A percentile compares a stretch with the other conserved stretches of the same genome.
Conservation (phyloP, 1,140 invertebrate genomes). For the Fopius arisanus region DNA sequence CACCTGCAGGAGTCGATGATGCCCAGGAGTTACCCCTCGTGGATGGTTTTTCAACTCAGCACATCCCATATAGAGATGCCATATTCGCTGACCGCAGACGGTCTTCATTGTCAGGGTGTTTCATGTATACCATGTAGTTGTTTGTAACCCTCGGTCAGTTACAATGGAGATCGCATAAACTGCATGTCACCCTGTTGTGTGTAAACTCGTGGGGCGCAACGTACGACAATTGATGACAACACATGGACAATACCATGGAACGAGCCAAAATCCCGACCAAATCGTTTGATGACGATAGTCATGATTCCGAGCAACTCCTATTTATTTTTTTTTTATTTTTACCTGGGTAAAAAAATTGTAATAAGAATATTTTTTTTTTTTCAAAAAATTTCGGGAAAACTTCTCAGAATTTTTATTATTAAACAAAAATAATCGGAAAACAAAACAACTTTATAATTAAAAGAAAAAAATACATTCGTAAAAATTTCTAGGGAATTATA, state of each 20-base stretch:
- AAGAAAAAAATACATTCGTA: too few species aligned
- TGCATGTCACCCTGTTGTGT: constrained; percentile 59
- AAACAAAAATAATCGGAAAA: too few species aligned
- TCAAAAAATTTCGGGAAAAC: too few species aligned
- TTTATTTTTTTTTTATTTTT: too few species aligned
- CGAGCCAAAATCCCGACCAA: constrained; percentile 44
- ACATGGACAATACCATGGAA: constrained; percentile 52
- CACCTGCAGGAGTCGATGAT: constrained; percentile 17
- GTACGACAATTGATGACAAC: constrained; percentile 61
- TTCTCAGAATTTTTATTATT: too few species aligned
- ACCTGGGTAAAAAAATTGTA: too few species aligned
- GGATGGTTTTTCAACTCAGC: not conserved
- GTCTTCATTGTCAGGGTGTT: not conserved
- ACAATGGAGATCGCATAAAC: constrained; percentile 60
- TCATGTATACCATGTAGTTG: not conserved
- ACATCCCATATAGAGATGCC: too few species aligned
- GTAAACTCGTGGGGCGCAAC: constrained; percentile 60
- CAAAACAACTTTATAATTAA: too few species aligned
- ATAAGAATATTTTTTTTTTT: too few species aligned
- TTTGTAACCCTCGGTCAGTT: constrained; percentile 34
- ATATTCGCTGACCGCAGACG: constrained; percentile 19
- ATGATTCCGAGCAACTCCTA: constrained; percentile 20
- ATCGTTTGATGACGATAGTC: constrained; percentile 33
- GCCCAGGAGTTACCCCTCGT: not conserved
- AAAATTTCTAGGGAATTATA: too few species aligned